Evolutionary conservation across 2,113 vertebrate species (phyloP), one percentile per base, ranked within the genome.

Genomic region (Seriola quinqueradiata): DNA sequence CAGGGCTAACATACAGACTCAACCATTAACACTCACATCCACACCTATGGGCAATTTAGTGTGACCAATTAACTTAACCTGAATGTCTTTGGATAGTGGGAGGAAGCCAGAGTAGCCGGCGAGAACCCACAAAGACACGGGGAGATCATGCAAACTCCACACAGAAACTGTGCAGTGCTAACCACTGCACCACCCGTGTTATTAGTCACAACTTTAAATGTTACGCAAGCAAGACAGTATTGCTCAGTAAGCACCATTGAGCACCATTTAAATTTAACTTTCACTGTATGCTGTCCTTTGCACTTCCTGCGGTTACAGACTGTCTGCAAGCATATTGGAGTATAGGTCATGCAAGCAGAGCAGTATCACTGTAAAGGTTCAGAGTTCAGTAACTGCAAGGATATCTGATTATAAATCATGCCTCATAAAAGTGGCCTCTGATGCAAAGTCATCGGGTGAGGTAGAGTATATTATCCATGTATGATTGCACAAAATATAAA

Each of bases 311-410:
- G 1, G 10, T 17, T 14, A 14, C 34, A 34, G 28, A 32, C n/a
- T 58, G 19, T 59, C 1, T 61, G 25, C 16, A 4, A 12, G 14
- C 13, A n/a, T 1, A 46, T 5, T n/a, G n/a, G 52, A 16, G 14
- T 14, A 48, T 25, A 19, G 13, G 21, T 68, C 9, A 60, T 5
- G 21, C 4, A n/a, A 34, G 4, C 38, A 34, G 14, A 17, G 23
- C 46, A 74, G 69, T 79, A 75, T 79, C 70, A 70, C 54, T 23
- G 12, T 19, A 7, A 59, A 80, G 48, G 71, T 48, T 23, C 70
- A 79, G 21, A 59, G 70, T 84, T 64, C 32, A 64, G 4, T 36
- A 16, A 17, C 38, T 66, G 36, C 11, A 32, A 21, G 23, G 8
- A 19, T 57, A 9, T 34, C 8, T 10, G 64, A 32, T 25, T 4